Evolutionary conservation across 1,140 invertebrate species (phyloP), one percentile per base, ranked within the genome.

Genomic region (Daktulosphaira vitifoliae): DNA sequence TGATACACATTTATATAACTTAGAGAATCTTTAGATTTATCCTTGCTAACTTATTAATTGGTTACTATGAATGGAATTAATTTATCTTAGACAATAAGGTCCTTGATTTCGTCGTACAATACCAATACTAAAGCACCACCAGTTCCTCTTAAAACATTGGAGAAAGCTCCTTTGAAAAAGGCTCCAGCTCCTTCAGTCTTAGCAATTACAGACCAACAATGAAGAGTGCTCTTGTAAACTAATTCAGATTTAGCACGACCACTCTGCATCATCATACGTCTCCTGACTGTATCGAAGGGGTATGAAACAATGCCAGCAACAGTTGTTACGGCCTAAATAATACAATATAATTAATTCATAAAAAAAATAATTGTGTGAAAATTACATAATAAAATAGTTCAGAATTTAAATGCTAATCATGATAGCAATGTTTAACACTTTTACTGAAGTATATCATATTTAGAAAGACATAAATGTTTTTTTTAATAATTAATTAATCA

Each of bases 191-290:
- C 87, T 75, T 89, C 87, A 22, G 77, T 69, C 69, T 80, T 81
- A 68, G 75, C 76, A 70, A 89, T 87, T 48, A 82, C 86, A 13
- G 68, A 74, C 85, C 88, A 90, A 75, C 84, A 87, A 72, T 87
- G 81, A 15, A 83, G 71, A 7, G 86, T 89, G 75, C 74, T 85
- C 73, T 84, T 87, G 82, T 89, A 89, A 68, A 84, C 73, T 66
- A 85, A 80, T 16, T 89, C 85, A 37, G 71, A 71, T 71, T 83
- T 81, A 38, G 81, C 78, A 68, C 82, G 80, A 25, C 86, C 86
- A 71, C 84, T 87, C 78, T 88, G 85, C 87, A 89, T 89, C 87
- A 93, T 92, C 88, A 93, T 90, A 75, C 90, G 84, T 75, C 90
- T 82, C 77, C 90, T 81, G 44, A 92, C 89, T 51, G 90, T 92